Percentiles rank a stretch among this genome's conserved stretches.
Conservation (phyloP, 2,888 invertebrate genomes). For the Agrochola lota region DNA sequence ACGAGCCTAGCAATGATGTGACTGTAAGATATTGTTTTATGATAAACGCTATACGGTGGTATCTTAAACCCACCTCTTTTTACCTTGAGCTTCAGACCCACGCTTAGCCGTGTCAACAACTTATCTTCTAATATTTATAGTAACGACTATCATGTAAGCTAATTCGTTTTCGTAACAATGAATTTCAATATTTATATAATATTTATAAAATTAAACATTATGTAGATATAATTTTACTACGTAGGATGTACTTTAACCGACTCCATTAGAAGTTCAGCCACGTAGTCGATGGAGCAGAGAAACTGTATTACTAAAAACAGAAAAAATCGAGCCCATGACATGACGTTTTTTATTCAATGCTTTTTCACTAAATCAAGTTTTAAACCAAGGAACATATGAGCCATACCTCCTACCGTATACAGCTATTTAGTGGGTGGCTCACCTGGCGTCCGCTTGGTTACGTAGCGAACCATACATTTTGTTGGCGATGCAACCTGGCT, state of each 20-base stretch:
- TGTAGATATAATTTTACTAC: background rate
- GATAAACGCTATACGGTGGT: constrained; percentile 40
- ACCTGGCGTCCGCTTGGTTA: too few species aligned
- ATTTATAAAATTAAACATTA: background rate
- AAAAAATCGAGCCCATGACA: too few species aligned
- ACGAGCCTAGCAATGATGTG: background rate
- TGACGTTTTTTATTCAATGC: too few species aligned
- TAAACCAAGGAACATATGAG: too few species aligned
- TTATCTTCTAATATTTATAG: constrained; percentile 72
- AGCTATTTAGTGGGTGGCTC: too few species aligned
- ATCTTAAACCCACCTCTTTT: constrained; percentile 62
- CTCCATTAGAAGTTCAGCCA: background rate
- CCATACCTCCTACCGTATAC: too few species aligned
- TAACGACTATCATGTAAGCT: constrained; percentile 47
- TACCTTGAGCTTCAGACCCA: constrained; percentile 78
- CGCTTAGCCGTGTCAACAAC: constrained; percentile 76
- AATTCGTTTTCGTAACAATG: constrained; percentile 71
- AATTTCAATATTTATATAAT: constrained; percentile 18
- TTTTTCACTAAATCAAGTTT: too few species aligned
- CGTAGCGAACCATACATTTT: too few species aligned
- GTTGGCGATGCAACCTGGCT: too few species aligned
- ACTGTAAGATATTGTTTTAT: background rate
- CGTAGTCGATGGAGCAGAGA: background rate
- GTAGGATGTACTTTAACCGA: background rate
- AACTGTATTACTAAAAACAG: background rate